Conservation (phyloP, 2,888 invertebrate species). For the Pyrochroa serraticornis region DNA sequence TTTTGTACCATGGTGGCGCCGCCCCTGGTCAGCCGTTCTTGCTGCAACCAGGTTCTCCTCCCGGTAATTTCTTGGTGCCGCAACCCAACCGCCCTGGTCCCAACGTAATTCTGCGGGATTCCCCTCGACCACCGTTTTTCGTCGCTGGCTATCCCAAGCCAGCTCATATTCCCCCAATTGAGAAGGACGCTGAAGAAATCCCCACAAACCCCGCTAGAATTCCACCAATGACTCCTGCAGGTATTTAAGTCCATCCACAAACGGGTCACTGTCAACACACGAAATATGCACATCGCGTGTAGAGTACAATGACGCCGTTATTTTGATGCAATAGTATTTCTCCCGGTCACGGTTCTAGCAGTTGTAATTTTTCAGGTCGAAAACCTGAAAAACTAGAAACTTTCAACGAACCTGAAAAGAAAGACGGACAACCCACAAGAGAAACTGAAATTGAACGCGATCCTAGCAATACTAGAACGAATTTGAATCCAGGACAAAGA, state of each 20-base stretch:
- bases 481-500: conserved; percentile 59
- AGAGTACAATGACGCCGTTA: conserved; percentile 24
- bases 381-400: conserved; percentile 54
- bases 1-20: conserved; percentile 46
- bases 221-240: conserved; percentile 37
- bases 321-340: conserved; percentile 22
- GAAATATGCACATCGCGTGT: conserved; percentile 8
- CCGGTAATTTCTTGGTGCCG: conserved; percentile 51
- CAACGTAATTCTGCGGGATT: conserved; percentile 37
- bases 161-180: conserved; percentile 52
- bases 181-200: conserved; percentile 55
- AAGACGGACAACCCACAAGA: conserved; percentile 37
- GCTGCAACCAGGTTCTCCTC: conserved; percentile 48
- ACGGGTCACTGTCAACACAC: conserved; percentile 28
- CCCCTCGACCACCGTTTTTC: conserved; percentile 42
- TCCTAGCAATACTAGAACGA: conserved; percentile 34
- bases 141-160: conserved; percentile 51
- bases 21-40: conserved; percentile 52
- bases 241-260: conserved; percentile 10
- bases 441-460: conserved; percentile 41
- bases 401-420: conserved; percentile 45
- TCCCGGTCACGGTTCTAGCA: conserved; percentile 1
- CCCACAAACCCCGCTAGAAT: conserved; percentile 50
- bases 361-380: not conserved
- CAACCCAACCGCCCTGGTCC: conserved; percentile 41